Evolutionary conservation across 2,888 invertebrate genomes (phyloP).

Genomic region (Spicauda simplicius): DNA sequence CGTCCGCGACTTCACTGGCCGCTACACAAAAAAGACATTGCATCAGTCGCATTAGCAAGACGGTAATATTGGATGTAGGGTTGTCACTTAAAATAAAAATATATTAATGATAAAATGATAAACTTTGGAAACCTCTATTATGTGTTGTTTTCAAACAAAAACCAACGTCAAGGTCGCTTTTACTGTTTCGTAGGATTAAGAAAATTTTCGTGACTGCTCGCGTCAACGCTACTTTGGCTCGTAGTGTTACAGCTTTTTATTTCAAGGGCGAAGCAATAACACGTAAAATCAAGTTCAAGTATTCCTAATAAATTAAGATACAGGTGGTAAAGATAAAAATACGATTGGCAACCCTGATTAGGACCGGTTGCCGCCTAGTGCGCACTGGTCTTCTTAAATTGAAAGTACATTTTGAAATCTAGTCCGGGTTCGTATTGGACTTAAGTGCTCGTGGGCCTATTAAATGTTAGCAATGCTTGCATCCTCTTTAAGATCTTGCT

Average conservation of each 20-base stretch:
- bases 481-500: conserved; percentile 14
- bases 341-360: background rate
- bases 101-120: no score
- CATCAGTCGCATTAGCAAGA: conserved; percentile 15
- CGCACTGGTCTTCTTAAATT: conserved; percentile 16
- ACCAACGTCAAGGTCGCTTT: no score
- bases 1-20: conserved; percentile 36
- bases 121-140: background rate
- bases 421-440: conserved; percentile 1
- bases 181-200: no score
- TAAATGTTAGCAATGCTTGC: conserved; percentile 3
- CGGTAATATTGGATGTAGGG: background rate
- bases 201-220: no score
- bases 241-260: no score
- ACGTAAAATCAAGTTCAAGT: no score
- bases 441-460: conserved; percentile 3
- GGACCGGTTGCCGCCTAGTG: conserved; percentile 18
- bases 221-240: no score
- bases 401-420: conserved; percentile 28
- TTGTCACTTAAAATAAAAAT: no score
- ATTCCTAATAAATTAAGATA: no score
- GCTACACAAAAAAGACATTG: conserved; percentile 32
- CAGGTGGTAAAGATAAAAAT: background rate
- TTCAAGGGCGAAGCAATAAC: no score
- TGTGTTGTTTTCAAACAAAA: background rate